A percentile compares a stretch with the other conserved stretches of the same genome.
phyloP scores from a whole-genome alignment of 2,113 vertebrate species.

The Himantopus leucocephalus region DNA sequence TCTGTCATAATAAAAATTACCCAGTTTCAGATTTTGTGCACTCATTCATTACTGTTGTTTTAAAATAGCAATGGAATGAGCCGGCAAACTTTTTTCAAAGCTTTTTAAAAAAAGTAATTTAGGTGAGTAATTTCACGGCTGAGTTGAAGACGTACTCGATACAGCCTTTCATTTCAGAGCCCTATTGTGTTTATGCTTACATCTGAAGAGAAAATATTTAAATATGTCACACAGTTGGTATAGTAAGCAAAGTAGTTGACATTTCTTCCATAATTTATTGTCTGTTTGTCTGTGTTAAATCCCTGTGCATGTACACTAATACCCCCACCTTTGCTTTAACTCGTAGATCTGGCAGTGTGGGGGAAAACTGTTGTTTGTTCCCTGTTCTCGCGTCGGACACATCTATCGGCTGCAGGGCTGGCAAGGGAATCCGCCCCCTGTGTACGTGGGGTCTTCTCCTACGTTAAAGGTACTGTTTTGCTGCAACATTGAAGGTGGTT shows the following conservation, averaged over 20 bases:
- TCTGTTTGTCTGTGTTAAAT: not conserved
- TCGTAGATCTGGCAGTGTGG: conserved; percentile 97
- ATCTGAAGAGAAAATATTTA: not conserved
- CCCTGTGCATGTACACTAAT: not conserved
- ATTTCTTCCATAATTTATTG: not conserved
- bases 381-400: conserved; percentile 95
- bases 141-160: not conserved
- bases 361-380: conserved; percentile 91
- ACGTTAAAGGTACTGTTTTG: conserved; percentile 89
- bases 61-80: not conserved
- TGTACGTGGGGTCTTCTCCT: conserved; percentile 95
- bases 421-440: conserved; percentile 95
- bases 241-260: not conserved
- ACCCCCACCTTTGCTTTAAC: not conserved
- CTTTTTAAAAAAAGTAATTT: not conserved
- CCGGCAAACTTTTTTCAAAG: not conserved
- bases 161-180: not conserved
- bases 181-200: not conserved
- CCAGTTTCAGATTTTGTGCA: not conserved
- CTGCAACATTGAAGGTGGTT: not conserved
- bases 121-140: not conserved
- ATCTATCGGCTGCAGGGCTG: conserved; percentile 97
- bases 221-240: not conserved
- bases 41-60: not conserved
- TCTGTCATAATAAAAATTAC: not conserved